phyloP scores from a whole-genome alignment of 2,113 vertebrate species.

The Struthidea cinerea region DNA sequence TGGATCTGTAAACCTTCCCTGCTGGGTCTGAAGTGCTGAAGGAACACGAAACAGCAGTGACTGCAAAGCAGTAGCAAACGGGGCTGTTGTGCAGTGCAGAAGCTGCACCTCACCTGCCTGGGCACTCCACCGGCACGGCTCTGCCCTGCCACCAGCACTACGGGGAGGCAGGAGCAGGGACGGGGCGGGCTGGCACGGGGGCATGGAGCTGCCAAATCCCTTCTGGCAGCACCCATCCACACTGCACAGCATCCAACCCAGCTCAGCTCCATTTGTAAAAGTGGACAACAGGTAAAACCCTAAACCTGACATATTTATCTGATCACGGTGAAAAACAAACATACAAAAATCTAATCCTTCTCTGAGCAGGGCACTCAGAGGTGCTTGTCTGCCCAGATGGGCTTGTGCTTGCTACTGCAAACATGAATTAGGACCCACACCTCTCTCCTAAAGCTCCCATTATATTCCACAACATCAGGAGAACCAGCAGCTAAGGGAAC shows the following conservation, averaged over 20 bases:
- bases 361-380: background rate
- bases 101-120: background rate
- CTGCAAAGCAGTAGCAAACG: background rate
- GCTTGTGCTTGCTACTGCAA: background rate
- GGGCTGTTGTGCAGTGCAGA: background rate
- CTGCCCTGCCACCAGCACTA: background rate
- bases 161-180: background rate
- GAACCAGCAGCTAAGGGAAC: background rate
- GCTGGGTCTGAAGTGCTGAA: background rate
- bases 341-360: background rate
- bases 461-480: background rate
- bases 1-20: background rate
- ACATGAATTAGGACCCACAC: background rate
- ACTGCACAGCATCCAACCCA: background rate
- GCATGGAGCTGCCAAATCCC: background rate
- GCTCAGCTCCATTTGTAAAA: background rate
- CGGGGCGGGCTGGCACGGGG: background rate
- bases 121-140: accelerated
- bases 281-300: background rate
- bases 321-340: background rate
- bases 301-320: background rate
- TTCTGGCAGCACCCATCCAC: background rate
- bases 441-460: background rate
- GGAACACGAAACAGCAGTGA: background rate
- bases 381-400: background rate